Conservation (phyloP, 2,888 invertebrate species). For the Danaus chrysippus region DNA sequence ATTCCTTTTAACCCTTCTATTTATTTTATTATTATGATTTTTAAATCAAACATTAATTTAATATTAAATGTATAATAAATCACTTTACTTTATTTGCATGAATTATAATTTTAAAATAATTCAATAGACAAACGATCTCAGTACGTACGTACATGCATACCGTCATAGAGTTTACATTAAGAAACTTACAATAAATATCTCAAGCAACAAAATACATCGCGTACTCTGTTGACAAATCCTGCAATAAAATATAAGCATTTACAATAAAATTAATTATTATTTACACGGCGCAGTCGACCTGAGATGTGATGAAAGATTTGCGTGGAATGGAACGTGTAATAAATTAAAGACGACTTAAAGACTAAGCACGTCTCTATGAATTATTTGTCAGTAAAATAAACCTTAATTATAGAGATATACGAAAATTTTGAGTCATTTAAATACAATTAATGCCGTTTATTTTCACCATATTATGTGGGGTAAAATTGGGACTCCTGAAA, state of each 20-base stretch:
- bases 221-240: conserved; percentile 78
- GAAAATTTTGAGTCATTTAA: no score
- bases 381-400: no score
- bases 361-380: no score
- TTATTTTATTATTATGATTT: no score
- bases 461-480: no score
- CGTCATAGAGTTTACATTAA: conserved; percentile 68
- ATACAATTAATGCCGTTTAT: no score
- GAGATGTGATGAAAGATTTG: conserved; percentile 42
- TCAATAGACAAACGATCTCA: conserved; percentile 22
- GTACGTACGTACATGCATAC: conserved; percentile 48
- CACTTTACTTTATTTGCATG: not conserved
- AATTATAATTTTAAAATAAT: not conserved
- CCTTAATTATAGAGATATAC: no score
- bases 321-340: conserved; percentile 43
- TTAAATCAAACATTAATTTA: no score
- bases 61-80: no score
- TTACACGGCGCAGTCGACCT: conserved; percentile 74
- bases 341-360: not conserved
- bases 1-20: no score
- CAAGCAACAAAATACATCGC: conserved; percentile 74
- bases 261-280: conserved; percentile 80
- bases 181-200: conserved; percentile 74
- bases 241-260: conserved; percentile 80
- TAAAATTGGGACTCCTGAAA: no score